Conservation (phyloP, 37 sponge, comb jelly and placozoan species). For the Hexactinellida sp. region DNA sequence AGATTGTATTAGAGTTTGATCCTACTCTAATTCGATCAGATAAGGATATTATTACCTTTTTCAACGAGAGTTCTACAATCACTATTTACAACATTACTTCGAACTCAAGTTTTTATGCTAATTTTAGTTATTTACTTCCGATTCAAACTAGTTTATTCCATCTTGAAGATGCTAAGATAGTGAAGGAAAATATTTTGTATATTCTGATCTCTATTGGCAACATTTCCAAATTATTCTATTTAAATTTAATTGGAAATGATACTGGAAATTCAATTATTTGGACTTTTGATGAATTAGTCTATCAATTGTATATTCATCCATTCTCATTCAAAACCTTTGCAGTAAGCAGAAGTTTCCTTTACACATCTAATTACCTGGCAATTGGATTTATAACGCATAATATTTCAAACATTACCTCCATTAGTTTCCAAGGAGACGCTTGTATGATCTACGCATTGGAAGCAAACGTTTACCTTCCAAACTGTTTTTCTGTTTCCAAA, state of each 20-base stretch:
- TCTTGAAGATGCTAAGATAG: background rate
- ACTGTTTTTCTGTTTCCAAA: background rate
- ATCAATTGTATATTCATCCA: background rate
- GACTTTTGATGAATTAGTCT: background rate
- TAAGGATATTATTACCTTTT: background rate
- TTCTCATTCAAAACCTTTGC: background rate
- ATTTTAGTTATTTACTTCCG: background rate
- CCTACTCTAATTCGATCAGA: background rate
- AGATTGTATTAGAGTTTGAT: background rate
- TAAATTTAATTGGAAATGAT: background rate
- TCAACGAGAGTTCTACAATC: background rate
- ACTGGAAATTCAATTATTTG: background rate
- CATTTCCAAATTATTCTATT: background rate
- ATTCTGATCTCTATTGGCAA: background rate
- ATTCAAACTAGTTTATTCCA: background rate
- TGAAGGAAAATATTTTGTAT: background rate
- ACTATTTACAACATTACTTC: background rate
- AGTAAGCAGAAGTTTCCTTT: background rate
- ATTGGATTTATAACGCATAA: background rate
- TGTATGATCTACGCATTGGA: background rate
- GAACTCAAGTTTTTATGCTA: background rate
- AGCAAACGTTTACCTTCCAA: background rate
- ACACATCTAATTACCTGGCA: background rate
- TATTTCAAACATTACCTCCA: background rate
- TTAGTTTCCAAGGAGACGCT: background rate